These are phyloP conservation scores for Isurus oxyrinchus DNA, from an alignment of 2,113 vertebrate genomes.

Conservation along the genomic window DNA sequence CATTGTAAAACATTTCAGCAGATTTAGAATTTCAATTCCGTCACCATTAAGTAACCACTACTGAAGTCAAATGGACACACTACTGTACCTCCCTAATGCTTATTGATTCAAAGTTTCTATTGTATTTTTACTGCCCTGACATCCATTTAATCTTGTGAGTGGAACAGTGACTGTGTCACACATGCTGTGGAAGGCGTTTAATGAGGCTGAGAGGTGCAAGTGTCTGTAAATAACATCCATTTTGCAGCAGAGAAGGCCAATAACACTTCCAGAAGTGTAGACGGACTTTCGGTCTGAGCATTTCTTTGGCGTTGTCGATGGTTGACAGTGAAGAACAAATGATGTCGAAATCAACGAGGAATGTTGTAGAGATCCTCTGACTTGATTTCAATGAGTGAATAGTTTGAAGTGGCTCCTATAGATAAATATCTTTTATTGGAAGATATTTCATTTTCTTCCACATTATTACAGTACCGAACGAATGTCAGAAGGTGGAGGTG, in stretches of 20 bases:
- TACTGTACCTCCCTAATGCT: slow-evolving; percentile 4
- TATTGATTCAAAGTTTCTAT: not conserved
- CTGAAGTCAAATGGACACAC: not conserved
- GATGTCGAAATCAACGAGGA: not conserved
- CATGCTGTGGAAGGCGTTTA: slow-evolving; percentile 6
- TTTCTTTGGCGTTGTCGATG: no score
- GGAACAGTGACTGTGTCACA: not conserved
- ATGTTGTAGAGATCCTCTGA: not conserved
- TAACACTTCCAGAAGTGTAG: not conserved
- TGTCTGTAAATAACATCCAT: slow-evolving; percentile 19
- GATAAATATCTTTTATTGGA: not conserved
- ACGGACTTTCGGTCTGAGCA: not conserved
- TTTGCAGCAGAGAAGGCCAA: not conserved
- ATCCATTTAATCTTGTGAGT: slow-evolving; percentile 25
- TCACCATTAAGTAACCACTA: not conserved
- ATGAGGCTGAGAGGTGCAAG: slow-evolving; percentile 32
- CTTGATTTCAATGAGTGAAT: not conserved
- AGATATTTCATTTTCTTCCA: not conserved
- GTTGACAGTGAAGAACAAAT: not conserved
- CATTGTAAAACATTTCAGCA: not conserved
- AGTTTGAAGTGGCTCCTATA: not conserved
- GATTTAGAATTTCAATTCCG: not conserved
- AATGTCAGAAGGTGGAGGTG: not conserved
- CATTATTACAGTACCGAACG: not conserved
- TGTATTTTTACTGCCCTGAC: not conserved